Conservation (phyloP, 2,888 invertebrate species). For the Macaria notata region DNA sequence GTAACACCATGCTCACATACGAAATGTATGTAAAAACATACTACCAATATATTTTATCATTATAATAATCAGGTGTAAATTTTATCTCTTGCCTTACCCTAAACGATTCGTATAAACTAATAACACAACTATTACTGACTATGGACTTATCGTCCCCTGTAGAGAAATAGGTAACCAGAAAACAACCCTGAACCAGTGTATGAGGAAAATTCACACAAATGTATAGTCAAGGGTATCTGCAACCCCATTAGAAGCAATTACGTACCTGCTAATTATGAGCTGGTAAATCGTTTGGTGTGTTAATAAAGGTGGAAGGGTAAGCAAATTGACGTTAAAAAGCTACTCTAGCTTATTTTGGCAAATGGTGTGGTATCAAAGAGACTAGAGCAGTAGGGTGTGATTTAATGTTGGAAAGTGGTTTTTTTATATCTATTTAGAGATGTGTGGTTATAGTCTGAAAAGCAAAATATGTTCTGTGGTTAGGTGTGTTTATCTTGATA, state of each 20-base stretch:
- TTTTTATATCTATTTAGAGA: neutral
- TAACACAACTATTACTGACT: conserved; percentile 10
- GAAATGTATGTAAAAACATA: too few species aligned
- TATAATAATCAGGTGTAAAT: neutral
- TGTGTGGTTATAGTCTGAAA: neutral
- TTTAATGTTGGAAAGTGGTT: neutral
- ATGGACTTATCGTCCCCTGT: neutral
- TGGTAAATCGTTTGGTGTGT: neutral
- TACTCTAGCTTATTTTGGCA: neutral
- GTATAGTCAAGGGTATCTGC: conserved; percentile 4
- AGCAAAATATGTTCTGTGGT: neutral
- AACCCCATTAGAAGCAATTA: conserved; percentile 2
- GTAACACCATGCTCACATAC: too few species aligned
- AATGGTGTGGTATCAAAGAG: neutral
- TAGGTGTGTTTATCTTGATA: neutral
- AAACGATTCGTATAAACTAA: conserved; percentile 9
- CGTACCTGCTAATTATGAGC: conserved; percentile 1
- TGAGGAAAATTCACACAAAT: conserved; percentile 2
- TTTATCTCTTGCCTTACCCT: conserved; percentile 3
- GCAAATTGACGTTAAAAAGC: neutral
- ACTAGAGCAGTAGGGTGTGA: neutral
- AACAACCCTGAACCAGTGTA: neutral
- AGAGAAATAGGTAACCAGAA: neutral
- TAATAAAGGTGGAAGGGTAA: neutral
- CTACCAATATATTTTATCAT: too few species aligned